Percentiles rank a stretch among this genome's conserved stretches.
Conservation (phyloP, 2,113 vertebrate species). For the Ptychochromis oligacanthus region DNA sequence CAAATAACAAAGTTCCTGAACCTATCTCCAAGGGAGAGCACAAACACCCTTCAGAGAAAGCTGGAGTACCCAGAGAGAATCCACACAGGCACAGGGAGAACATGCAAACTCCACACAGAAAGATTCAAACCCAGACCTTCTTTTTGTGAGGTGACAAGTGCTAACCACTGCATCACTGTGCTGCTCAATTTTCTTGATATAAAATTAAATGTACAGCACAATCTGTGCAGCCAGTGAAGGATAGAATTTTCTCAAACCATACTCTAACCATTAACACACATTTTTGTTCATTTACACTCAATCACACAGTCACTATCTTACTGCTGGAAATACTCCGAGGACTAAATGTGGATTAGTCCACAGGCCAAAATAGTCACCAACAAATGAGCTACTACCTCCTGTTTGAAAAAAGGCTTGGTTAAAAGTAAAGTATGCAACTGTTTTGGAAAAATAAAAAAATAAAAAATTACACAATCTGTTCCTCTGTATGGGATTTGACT, state of each 20-base stretch:
- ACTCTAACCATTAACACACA: too few species aligned
- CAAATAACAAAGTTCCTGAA: not conserved
- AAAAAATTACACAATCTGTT: too few species aligned
- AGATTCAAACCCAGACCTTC: not conserved
- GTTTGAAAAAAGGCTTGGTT: not conserved
- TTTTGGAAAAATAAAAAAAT: too few species aligned
- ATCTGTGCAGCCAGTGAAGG: not conserved
- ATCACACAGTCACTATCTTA: not conserved
- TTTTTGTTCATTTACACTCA: not conserved
- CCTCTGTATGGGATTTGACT: not conserved
- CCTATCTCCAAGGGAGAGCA: not conserved
- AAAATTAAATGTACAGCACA: not conserved
- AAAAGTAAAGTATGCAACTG: not conserved
- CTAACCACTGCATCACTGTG: too few species aligned
- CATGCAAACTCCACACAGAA: too few species aligned
- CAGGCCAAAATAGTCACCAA: not conserved
- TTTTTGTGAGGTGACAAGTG: too few species aligned
- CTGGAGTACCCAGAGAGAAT: not conserved
- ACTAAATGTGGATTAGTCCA: not conserved
- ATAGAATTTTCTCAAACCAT: too few species aligned
- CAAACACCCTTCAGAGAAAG: not conserved
- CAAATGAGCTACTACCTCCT: not conserved
- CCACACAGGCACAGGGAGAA: accelerated
- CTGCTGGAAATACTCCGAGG: too few species aligned
- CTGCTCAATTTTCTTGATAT: not conserved